These are phyloP conservation scores for Sphenopsis melanotis DNA, from an alignment of 2,797 vertebrate species.

Conservation along the genomic window DNA sequence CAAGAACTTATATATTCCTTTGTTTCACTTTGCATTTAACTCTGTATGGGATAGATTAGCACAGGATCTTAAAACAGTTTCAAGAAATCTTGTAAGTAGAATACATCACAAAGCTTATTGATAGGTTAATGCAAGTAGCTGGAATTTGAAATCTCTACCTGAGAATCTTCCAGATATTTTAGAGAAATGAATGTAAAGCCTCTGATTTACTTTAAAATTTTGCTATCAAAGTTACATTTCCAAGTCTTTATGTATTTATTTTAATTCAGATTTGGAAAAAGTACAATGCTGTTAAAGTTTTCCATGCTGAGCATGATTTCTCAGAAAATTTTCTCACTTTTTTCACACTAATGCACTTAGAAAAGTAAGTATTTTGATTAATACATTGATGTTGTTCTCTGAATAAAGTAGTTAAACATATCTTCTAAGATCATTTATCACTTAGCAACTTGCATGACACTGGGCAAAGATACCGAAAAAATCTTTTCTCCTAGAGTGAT, in stretches of 20 bases:
- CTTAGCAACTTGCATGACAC: neutral
- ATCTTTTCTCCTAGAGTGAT: neutral
- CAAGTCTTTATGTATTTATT: neutral
- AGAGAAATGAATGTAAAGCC: neutral
- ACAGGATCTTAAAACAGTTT: neutral
- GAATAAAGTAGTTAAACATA: neutral
- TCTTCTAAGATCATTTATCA: neutral
- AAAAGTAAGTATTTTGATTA: neutral
- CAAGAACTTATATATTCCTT: neutral
- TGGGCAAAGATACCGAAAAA: neutral
- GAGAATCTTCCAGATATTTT: neutral
- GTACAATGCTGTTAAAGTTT: neutral
- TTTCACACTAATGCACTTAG: neutral
- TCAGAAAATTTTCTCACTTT: neutral
- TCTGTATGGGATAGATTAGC: neutral
- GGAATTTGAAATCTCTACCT: neutral
- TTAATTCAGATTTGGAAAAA: neutral
- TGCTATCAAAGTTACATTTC: neutral
- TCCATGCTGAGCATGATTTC: neutral
- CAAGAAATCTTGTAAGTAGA: neutral
- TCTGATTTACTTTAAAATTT: neutral
- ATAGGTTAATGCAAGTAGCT: neutral
- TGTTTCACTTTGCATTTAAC: neutral
- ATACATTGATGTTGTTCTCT: neutral
- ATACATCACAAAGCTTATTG: neutral